Evolutionary conservation across 2,888 invertebrate genomes (phyloP).

Genomic region (Odontocerum albicorne): DNA sequence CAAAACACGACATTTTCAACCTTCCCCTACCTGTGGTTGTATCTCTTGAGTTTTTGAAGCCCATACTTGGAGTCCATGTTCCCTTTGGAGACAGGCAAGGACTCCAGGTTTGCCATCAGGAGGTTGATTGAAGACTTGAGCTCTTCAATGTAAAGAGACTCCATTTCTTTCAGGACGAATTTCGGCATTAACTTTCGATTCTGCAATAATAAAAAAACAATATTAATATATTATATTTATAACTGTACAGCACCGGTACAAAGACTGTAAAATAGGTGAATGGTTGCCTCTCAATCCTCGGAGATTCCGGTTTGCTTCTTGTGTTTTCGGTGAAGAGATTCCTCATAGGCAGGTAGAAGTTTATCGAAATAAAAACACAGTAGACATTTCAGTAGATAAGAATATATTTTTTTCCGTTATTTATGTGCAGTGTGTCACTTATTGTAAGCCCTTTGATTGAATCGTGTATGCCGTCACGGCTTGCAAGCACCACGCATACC

Average conservation of each 20-base stretch:
- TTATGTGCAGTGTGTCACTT: no score
- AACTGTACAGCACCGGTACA: no score
- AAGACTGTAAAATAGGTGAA: neutral
- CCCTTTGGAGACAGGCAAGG: constrained; percentile 97
- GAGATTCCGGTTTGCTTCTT: neutral
- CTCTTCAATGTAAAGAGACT: constrained; percentile 98
- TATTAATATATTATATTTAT: no score
- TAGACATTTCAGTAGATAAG: no score
- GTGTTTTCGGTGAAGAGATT: no score
- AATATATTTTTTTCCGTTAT: neutral
- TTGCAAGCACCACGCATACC: no score
- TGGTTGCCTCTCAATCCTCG: neutral
- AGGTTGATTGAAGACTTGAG: constrained; percentile 96
- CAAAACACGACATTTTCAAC: no score
- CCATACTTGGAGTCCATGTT: constrained; percentile 97
- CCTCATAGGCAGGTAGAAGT: no score
- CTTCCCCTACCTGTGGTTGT: constrained; percentile 84
- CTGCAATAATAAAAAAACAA: constrained; percentile 57
- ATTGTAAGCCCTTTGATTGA: no score
- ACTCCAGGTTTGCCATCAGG: constrained; percentile 98
- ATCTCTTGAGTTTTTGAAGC: constrained; percentile 95
- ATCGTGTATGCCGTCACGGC: no score
- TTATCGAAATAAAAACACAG: no score
- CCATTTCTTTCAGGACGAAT: constrained; percentile 99
- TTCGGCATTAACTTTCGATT: constrained; percentile 98